A percentile compares a stretch with the other conserved stretches of the same genome.
Conservation (phyloP, 2,797 vertebrate genomes). For the Molossus alvarezi region DNA sequence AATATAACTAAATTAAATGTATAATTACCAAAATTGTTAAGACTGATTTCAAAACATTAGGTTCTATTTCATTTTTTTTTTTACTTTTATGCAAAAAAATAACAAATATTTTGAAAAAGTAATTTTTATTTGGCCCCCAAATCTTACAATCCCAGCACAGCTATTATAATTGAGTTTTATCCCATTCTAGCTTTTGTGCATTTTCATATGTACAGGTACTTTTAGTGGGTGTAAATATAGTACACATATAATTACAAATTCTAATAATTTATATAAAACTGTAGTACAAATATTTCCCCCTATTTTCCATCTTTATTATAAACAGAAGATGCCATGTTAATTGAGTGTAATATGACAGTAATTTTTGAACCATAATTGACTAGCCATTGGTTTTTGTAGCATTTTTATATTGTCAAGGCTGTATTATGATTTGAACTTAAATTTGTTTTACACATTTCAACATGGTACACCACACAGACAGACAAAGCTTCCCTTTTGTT, state of each 20-base stretch:
- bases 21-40: constrained; percentile 35
- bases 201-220: neutral
- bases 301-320: neutral
- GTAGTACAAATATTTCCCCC: neutral
- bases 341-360: neutral
- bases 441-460: neutral
- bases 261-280: constrained; percentile 30
- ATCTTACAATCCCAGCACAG: neutral
- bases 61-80: constrained; percentile 8
- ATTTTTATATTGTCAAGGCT: constrained; percentile 28
- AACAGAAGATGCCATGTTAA: neutral
- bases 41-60: constrained; percentile 28
- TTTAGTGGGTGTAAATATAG: constrained; percentile 4
- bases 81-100: constrained; percentile 1
- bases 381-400: neutral
- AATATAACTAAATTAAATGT: neutral
- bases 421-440: neutral
- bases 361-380: neutral
- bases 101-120: neutral
- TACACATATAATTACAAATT: constrained; percentile 41
- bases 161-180: neutral
- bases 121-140: neutral
- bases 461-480: neutral
- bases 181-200: neutral
- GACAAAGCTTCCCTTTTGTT: neutral